Conservation (phyloP, 2,797 vertebrate genomes). For the Aldrovandia affinis region DNA sequence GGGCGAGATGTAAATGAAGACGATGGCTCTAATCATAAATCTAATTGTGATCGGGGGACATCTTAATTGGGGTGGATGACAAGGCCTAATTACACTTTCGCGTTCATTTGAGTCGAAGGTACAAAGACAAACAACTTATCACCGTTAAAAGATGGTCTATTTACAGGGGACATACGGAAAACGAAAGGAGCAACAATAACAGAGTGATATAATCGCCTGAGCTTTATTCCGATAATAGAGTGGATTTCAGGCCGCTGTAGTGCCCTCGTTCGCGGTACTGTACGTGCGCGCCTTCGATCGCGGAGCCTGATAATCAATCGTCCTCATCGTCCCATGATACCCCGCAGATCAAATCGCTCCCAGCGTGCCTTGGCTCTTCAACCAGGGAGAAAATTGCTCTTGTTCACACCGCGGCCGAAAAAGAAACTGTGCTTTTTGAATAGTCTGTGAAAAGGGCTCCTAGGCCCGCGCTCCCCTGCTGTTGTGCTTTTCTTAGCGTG, state of each 20-base stretch:
- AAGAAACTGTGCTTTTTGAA: slow-evolving; percentile 40
- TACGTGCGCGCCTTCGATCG: slow-evolving; percentile 23
- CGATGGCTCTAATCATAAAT: background rate
- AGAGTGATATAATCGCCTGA: background rate
- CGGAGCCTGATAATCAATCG: slow-evolving; percentile 54
- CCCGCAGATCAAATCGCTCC: slow-evolving; percentile 53
- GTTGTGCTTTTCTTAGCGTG: background rate
- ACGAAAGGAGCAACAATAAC: background rate
- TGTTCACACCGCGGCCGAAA: slow-evolving; percentile 33
- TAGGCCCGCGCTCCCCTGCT: slow-evolving; percentile 30
- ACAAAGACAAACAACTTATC: no score
- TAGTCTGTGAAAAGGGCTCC: slow-evolving; percentile 34
- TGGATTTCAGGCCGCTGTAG: background rate
- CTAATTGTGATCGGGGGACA: background rate
- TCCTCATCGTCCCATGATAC: slow-evolving; percentile 51
- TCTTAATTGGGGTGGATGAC: background rate
- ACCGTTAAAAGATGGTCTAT: background rate
- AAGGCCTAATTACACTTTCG: background rate
- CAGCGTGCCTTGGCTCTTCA: slow-evolving; percentile 45
- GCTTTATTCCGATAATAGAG: background rate
- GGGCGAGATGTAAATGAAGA: background rate
- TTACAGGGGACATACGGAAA: background rate
- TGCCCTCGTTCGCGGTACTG: background rate
- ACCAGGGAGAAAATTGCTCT: slow-evolving; percentile 55
- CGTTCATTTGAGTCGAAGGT: background rate